phyloP scores from a whole-genome alignment of 2,888 invertebrate genomes.

The Lacanobia wlatinum region DNA sequence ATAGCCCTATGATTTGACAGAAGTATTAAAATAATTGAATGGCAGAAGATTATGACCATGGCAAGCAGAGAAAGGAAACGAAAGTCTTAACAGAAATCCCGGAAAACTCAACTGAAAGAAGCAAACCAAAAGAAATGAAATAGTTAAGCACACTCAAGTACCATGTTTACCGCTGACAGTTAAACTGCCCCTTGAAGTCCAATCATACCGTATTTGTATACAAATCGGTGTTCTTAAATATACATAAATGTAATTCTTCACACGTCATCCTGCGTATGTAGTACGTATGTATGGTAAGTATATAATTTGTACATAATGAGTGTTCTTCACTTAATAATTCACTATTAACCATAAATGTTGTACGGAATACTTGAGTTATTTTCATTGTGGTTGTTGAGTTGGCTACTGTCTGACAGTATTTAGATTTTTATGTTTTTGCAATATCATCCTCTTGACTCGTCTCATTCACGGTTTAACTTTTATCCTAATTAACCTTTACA shows the following conservation, averaged over 20 bases:
- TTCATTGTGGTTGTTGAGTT: constrained; percentile 32
- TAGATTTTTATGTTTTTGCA: not conserved
- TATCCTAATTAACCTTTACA: not conserved
- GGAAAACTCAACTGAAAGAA: not conserved
- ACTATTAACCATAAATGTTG: constrained; percentile 51
- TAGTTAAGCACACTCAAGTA: not conserved
- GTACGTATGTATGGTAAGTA: constrained; percentile 5
- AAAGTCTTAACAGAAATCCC: not conserved
- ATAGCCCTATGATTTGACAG: too few relatives aligned
- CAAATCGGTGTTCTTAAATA: constrained; percentile 41
- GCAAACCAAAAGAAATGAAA: constrained; percentile 10
- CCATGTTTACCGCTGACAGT: constrained; percentile 19
- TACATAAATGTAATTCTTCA: constrained; percentile 57
- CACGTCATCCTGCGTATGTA: constrained; percentile 49
- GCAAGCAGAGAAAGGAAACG: not conserved
- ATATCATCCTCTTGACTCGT: not conserved
- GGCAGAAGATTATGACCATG: not conserved
- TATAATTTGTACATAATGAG: constrained; percentile 55
- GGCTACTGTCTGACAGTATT: not conserved
- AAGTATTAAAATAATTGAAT: too few relatives aligned
- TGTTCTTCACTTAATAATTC: constrained; percentile 53
- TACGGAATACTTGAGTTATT: constrained; percentile 33
- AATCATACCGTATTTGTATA: constrained; percentile 56
- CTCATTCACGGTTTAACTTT: not conserved
- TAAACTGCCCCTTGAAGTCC: constrained; percentile 25